Percentiles rank a stretch among this genome's conserved stretches.
Evolutionary conservation across 1,140 invertebrate genomes (phyloP).

Genomic region (Aphis gossypii): DNA sequence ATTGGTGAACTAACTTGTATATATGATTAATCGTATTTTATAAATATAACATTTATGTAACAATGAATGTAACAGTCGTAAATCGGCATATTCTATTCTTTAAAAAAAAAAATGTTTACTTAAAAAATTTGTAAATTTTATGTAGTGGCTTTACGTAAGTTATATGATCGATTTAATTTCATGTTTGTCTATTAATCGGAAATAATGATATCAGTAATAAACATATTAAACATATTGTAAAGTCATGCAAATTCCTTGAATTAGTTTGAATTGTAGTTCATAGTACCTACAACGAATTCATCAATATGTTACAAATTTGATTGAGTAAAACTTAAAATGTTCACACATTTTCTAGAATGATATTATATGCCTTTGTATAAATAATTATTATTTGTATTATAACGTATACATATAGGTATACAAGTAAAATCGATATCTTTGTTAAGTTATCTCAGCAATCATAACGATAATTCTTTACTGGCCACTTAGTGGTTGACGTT

Average conservation of each 20-base stretch:
- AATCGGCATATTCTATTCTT: neutral
- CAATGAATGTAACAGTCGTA: no score
- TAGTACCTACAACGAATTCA: neutral
- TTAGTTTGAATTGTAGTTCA: neutral
- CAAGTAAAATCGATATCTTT: neutral
- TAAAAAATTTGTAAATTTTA: neutral
- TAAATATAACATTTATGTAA: neutral
- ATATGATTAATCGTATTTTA: neutral
- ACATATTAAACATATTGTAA: neutral
- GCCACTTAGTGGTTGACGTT: conserved; percentile 34
- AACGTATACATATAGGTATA: neutral
- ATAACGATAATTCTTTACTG: neutral
- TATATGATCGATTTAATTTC: neutral
- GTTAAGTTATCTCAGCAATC: neutral
- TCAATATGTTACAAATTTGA: neutral
- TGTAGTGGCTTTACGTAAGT: neutral
- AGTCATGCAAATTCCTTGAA: neutral
- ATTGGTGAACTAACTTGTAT: neutral
- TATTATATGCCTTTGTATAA: neutral
- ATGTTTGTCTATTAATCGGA: neutral
- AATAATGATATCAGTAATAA: neutral
- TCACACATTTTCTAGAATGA: neutral
- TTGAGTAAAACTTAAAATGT: neutral
- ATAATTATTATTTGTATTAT: neutral
- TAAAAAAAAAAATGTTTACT: neutral